These are phyloP conservation scores for Drosophila gunungcola DNA, from an alignment of 1,140 invertebrate genomes.

Conservation along the genomic window DNA sequence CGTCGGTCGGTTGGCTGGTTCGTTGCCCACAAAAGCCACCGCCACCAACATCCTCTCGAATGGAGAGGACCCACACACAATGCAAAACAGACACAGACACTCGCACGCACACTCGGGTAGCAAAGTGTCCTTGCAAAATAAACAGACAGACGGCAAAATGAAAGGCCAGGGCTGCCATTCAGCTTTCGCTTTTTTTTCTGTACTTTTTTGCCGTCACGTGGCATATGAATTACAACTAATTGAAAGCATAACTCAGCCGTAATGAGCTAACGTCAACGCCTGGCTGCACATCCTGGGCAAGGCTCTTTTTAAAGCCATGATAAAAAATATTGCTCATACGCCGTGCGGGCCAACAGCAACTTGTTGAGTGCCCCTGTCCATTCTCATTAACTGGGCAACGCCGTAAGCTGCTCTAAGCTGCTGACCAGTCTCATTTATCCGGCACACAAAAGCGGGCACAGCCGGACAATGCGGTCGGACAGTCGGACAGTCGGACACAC, in stretches of 20 bases:
- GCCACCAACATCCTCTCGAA: conserved; percentile 46
- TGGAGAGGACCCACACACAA: conserved; percentile 33
- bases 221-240: conserved; percentile 78
- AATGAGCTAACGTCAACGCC: conserved; percentile 56
- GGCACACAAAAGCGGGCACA: conserved; percentile 17
- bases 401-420: conserved; percentile 52
- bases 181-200: conserved; percentile 13
- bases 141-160: conserved; percentile 31
- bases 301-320: conserved; percentile 24
- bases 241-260: conserved; percentile 77
- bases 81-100: conserved; percentile 11
- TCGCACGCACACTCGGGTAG: conserved; percentile 17
- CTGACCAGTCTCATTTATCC: conserved; percentile 64
- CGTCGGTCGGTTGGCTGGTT: conserved; percentile 24
- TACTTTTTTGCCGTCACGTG: conserved; percentile 30
- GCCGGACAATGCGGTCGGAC: conserved; percentile 28
- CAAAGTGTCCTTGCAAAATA: conserved; percentile 63
- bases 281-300: conserved; percentile 36
- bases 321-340: conserved; percentile 59
- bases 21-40: conserved; percentile 47
- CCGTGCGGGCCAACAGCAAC: conserved; percentile 43
- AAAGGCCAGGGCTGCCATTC: conserved; percentile 49
- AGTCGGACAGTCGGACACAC: conserved; percentile 10
- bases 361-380: conserved; percentile 57
- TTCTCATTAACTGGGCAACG: conserved; percentile 50